phyloP scores from a whole-genome alignment of 2,888 invertebrate genomes.

The Pandemis corylana region DNA sequence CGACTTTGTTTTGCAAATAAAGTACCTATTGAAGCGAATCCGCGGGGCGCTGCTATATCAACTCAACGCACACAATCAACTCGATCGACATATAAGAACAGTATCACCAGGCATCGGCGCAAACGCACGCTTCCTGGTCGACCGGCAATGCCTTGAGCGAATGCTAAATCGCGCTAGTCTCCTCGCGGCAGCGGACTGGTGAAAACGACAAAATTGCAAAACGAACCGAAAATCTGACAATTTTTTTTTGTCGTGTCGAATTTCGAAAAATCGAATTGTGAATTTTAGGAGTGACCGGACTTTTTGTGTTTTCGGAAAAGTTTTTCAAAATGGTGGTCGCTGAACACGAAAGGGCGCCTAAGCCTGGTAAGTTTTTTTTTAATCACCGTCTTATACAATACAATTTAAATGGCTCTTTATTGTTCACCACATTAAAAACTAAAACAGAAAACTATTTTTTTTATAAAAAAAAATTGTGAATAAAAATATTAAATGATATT shows the following conservation, averaged over 20 bases:
- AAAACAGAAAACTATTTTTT: too few relatives aligned
- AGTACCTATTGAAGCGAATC: not conserved
- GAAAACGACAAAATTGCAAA: slow-evolving; percentile 4
- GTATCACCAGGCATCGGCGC: slow-evolving; percentile 31
- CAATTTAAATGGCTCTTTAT: too few relatives aligned
- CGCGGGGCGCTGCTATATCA: slow-evolving; percentile 8
- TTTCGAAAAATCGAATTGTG: not conserved
- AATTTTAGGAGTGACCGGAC: not conserved
- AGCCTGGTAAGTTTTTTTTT: slow-evolving; percentile 23
- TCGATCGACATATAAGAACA: slow-evolving; percentile 39
- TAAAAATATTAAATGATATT: too few relatives aligned
- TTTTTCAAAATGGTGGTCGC: slow-evolving; percentile 35
- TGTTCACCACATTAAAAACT: too few relatives aligned
- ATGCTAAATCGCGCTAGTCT: slow-evolving; percentile 34
- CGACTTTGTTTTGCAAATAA: too few relatives aligned
- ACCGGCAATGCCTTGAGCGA: slow-evolving; percentile 39
- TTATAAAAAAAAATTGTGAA: too few relatives aligned
- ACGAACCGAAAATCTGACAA: not conserved
- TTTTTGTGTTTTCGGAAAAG: slow-evolving; percentile 7
- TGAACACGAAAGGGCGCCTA: slow-evolving; percentile 35
- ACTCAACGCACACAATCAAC: slow-evolving; percentile 16
- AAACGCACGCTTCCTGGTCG: slow-evolving; percentile 37
- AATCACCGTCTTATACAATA: too few relatives aligned
- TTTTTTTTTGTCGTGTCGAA: too few relatives aligned
- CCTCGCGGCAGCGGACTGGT: slow-evolving; percentile 18